Evolutionary conservation across 2,797 vertebrate species (phyloP).

Genomic region (Alectoris magna): DNA sequence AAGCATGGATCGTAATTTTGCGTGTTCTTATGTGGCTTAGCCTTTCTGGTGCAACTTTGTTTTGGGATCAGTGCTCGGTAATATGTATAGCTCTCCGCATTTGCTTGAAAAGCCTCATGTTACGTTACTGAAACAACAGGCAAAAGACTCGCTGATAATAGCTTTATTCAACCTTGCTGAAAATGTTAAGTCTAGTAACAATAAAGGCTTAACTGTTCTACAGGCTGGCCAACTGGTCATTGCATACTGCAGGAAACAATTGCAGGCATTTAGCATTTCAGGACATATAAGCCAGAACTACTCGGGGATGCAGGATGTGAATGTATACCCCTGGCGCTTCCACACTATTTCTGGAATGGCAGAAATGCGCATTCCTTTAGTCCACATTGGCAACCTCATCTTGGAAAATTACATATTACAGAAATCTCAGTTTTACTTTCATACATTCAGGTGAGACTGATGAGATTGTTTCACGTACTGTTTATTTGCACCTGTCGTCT

Average conservation of each 20-base stretch:
- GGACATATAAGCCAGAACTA: background rate
- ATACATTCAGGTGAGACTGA: background rate
- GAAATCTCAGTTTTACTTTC: background rate
- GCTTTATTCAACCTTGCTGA: slow-evolving; percentile 60
- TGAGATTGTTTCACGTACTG: background rate
- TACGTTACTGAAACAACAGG: slow-evolving; percentile 34
- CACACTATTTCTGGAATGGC: accelerated
- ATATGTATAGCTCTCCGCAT: background rate
- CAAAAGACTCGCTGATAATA: slow-evolving; percentile 27
- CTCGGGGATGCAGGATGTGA: background rate
- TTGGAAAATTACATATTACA: background rate
- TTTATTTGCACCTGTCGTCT: background rate
- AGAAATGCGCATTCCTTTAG: background rate
- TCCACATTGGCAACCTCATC: background rate
- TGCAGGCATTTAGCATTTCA: slow-evolving; percentile 43
- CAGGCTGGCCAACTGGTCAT: background rate
- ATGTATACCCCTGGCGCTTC: background rate
- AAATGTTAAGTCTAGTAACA: slow-evolving; percentile 59
- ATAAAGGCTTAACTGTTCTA: slow-evolving; percentile 65
- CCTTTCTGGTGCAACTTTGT: slow-evolving; percentile 11
- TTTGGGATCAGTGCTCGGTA: slow-evolving; percentile 4
- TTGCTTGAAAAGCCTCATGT: slow-evolving; percentile 19
- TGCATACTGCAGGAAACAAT: slow-evolving; percentile 30
- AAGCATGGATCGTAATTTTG: background rate
- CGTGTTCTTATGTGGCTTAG: background rate